Evolutionary conservation across 2,888 invertebrate genomes (phyloP).

Genomic region (Dryadula phaetusa): DNA sequence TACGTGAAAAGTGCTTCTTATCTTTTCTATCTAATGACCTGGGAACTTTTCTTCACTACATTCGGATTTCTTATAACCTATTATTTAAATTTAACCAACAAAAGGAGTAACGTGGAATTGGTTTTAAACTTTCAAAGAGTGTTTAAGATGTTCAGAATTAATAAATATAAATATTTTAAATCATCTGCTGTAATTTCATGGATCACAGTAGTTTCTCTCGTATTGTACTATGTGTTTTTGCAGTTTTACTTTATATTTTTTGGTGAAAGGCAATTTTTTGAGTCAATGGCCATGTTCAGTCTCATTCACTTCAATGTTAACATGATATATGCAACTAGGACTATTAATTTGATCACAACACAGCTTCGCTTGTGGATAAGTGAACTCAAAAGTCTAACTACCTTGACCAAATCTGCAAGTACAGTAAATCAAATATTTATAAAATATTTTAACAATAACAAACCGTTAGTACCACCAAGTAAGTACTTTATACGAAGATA

Average conservation of each 20-base stretch:
- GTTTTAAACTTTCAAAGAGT: neutral
- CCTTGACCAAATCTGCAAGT: neutral
- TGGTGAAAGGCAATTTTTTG: neutral
- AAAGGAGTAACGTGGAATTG: neutral
- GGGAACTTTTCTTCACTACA: neutral
- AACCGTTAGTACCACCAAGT: neutral
- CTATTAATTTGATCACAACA: neutral
- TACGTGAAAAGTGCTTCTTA: neutral
- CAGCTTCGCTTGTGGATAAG: conserved; percentile 5
- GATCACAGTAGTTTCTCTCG: neutral
- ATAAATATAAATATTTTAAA: neutral
- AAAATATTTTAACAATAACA: neutral
- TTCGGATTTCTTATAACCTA: conserved; percentile 6
- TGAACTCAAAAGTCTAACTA: conserved; percentile 8
- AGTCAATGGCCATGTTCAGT: neutral
- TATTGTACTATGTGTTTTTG: neutral
- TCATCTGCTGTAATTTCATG: neutral
- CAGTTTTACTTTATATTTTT: conserved; percentile 13
- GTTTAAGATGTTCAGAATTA: neutral
- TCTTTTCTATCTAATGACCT: neutral
- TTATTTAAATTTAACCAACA: neutral
- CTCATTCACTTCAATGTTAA: conserved; percentile 3
- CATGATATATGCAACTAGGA: conserved; percentile 3
- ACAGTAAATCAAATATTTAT: neutral
- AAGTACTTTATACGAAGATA: no score